Evolutionary conservation across 2,888 invertebrate genomes (phyloP), one percentile per base, ranked within the genome.

Genomic region (Drosophila mayaguana): DNA sequence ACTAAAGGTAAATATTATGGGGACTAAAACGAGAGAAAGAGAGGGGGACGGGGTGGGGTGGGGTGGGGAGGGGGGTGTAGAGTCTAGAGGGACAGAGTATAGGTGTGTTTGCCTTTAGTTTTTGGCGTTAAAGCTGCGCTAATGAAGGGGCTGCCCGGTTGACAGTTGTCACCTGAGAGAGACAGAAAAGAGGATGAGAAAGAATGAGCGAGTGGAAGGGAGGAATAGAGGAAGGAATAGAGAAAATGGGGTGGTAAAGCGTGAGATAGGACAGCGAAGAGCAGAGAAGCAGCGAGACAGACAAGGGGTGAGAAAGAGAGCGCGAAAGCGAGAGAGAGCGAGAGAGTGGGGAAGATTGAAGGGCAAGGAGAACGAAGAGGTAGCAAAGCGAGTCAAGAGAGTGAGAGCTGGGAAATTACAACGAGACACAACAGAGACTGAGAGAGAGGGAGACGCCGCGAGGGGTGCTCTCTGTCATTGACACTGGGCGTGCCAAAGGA

Each of bases 401-500:
- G 48, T 20, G 46, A 28, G 46, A 28, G 28, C 6, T 12, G n/a
- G n/a, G 11, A n/a, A 28, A 28, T 25, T 11, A n/a, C 9, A 28
- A n/a, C 28, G 18, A 18, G 50, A 7, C 28, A 28, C 16, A 22
- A 2, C 45, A 16, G 45, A 25, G 45, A 28, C n/a, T 12, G 11
- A 2, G 22, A 45, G 20, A 32, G 8, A 7, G 43, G 1, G 11
- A 7, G 36, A 22, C 20, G 3, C 20, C 16, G 16, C 9, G 6
- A 22, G 16, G 16, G 22, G 36, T 63, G 57, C 57, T 57, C 46
- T 63, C 76, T 82, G 83, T 83, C 80, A 85, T 80, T 85, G 86
- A 85, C 81, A 81, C 83, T 63, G 66, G 64, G 48, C 80, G 80
- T 80, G 83, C 68, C 68, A 71, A 80, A 83, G 80, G 80, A 83